Conservation (phyloP, 53 echinoderm and acorn worm genomes). For the Stichopus horrens region DNA sequence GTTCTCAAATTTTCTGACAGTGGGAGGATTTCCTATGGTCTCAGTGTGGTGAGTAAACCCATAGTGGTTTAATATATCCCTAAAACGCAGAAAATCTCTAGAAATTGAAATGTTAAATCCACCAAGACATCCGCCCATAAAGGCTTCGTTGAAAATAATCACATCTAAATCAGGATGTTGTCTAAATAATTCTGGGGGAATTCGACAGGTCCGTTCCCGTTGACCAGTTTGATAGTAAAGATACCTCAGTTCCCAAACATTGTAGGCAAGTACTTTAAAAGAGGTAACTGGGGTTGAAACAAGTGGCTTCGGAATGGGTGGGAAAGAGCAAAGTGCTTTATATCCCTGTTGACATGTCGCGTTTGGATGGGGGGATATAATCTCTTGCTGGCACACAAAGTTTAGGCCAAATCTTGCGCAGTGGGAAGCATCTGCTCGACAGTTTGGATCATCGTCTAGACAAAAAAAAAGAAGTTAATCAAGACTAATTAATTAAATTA, state of each 20-base stretch:
- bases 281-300: slow-evolving; percentile 11
- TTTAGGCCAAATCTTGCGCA: slow-evolving; percentile 14
- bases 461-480: neutral
- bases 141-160: slow-evolving; percentile 81
- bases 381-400: slow-evolving; percentile 21
- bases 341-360: slow-evolving; percentile 10
- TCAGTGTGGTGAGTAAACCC: slow-evolving; percentile 78
- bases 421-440: slow-evolving; percentile 22
- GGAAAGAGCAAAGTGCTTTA: slow-evolving; percentile 26
- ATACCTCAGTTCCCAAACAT: slow-evolving; percentile 84
- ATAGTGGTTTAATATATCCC: slow-evolving; percentile 66
- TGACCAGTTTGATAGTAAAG: slow-evolving; percentile 73
- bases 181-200: slow-evolving; percentile 58
- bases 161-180: slow-evolving; percentile 79
- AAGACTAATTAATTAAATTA: too few species aligned
- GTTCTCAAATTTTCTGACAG: slow-evolving; percentile 64
- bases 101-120: slow-evolving; percentile 62
- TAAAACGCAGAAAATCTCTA: slow-evolving; percentile 56
- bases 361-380: slow-evolving; percentile 11
- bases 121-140: slow-evolving; percentile 90
- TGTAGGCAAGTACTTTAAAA: slow-evolving; percentile 67
- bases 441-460: slow-evolving; percentile 27
- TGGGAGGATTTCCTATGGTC: slow-evolving; percentile 68
- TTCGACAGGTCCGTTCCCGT: slow-evolving; percentile 86
- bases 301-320: slow-evolving; percentile 21